A percentile compares a stretch with the other conserved stretches of the same genome.
These are phyloP conservation scores for Capra hircus DNA, from an alignment of 2,113 vertebrate genomes.

Conservation along the genomic window DNA sequence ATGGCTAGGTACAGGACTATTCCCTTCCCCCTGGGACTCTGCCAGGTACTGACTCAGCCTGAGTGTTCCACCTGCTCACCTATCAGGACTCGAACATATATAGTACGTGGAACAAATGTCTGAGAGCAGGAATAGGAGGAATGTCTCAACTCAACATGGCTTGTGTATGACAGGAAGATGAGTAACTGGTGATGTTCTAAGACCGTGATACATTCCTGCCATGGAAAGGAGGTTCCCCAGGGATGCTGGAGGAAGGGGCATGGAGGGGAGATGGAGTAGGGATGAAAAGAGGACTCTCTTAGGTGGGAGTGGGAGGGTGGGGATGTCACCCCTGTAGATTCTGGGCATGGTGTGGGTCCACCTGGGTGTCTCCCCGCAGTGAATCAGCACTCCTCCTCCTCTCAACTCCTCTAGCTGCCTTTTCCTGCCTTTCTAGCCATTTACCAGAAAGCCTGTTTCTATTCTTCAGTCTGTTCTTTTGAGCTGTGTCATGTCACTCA, in stretches of 20 bases:
- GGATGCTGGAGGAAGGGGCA: neutral
- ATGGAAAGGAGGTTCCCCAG: neutral
- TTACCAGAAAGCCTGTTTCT: neutral
- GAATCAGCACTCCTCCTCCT: neutral
- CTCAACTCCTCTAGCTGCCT: neutral
- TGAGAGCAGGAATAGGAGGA: neutral
- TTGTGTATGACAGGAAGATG: neutral
- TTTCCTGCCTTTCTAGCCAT: neutral
- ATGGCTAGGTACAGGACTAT: neutral
- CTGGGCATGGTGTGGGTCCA: fast-evolving
- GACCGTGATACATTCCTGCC: neutral
- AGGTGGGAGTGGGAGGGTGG: neutral
- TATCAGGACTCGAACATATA: neutral
- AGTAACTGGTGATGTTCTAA: neutral
- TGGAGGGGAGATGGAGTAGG: neutral
- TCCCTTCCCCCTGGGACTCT: neutral
- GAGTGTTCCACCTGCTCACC: neutral
- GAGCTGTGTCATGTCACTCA: neutral
- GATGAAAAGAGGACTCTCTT: neutral
- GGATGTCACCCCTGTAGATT: neutral
- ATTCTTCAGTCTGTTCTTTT: neutral
- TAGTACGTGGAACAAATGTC: neutral
- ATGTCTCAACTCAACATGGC: neutral
- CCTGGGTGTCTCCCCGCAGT: neutral
- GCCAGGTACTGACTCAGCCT: neutral